Evolutionary conservation across 30 jellyfish, hydroid and myxozoan species (phyloP), one percentile per base, ranked within the genome.

Genomic region (Cassiopea andromeda): DNA sequence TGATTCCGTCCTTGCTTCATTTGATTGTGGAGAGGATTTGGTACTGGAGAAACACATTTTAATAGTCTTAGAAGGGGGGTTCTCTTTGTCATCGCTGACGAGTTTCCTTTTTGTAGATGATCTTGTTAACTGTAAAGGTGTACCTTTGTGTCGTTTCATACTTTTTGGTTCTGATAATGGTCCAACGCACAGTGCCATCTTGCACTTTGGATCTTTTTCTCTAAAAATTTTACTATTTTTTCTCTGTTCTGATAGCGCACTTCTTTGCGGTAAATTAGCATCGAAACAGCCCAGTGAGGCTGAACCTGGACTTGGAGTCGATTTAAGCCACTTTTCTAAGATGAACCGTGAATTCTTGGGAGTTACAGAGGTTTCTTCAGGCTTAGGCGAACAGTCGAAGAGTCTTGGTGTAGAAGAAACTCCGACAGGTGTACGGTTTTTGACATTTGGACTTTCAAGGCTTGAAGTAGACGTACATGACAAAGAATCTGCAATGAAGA

Each of bases 291-390:
- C 58, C 13, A 18, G 18, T 10, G 58, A 81, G 0, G 44, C 44
- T 7, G 89, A 43, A 46, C 84, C 57, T 0, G 93, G 93, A 70
- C 93, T 75, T 38, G 93, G 93, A 14, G 89, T 86, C 17, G 93
- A 61, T 46, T 75, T 75, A 54, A 86, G 77, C 93, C 93, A 86
- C 66, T 86, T 69, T 58, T 86, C 93, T 19, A 86, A 69, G 67
- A 86, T 77, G 48, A 86, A 58, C 13, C 93, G 80, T 14, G 93
- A 86, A 48, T 86, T 86, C 69, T 86, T 86, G 7, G 93, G 93
- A 0, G 93, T 86, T 10, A 81, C 59, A n/a, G 77, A 54, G n/a
- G 80, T 60, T 1, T 60, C 66, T 48, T 14, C 17, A 17, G 81
- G 19, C 2, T 38, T 61, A 38, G 90, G 82, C 48, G 90, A 64